A percentile compares a stretch with the other conserved stretches of the same genome.
Evolutionary conservation across 2,888 invertebrate species (phyloP).

Genomic region (Erannis defoliaria): DNA sequence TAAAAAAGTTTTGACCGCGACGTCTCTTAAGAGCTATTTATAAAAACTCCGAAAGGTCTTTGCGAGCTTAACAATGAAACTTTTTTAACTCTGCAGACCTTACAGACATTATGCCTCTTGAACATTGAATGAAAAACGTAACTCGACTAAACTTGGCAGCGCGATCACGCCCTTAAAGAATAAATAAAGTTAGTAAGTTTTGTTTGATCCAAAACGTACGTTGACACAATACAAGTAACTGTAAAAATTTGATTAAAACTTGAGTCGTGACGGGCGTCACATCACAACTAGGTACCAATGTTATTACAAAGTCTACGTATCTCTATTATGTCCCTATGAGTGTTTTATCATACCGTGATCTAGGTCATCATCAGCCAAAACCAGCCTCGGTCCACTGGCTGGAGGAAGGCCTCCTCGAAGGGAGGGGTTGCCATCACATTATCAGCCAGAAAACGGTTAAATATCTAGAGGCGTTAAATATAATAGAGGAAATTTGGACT

Average conservation of each 20-base stretch:
- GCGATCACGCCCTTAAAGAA: slow-evolving; percentile 26
- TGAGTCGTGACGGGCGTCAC: neutral
- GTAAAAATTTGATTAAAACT: slow-evolving; percentile 11
- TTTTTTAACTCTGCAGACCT: slow-evolving; percentile 28
- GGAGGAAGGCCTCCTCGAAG: no score
- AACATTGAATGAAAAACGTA: slow-evolving; percentile 32
- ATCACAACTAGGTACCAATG: no score
- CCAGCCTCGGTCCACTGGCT: no score
- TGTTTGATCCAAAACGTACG: slow-evolving; percentile 5
- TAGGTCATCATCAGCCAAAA: no score
- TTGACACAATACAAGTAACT: slow-evolving; percentile 7
- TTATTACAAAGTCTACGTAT: no score
- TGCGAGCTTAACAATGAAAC: slow-evolving; percentile 30
- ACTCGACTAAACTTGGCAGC: slow-evolving; percentile 29
- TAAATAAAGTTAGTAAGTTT: slow-evolving; percentile 22
- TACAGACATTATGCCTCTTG: slow-evolving; percentile 27
- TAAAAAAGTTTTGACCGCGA: slow-evolving; percentile 24
- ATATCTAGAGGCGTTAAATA: no score
- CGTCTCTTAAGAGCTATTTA: slow-evolving; percentile 22
- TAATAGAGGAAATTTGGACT: no score
- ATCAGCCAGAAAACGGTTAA: no score
- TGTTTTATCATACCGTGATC: no score
- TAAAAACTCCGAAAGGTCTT: slow-evolving; percentile 24
- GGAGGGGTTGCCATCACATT: no score
- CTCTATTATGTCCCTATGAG: no score